Conservation (phyloP, 1,140 invertebrate genomes). For the Pseudomyrmex gracilis region DNA sequence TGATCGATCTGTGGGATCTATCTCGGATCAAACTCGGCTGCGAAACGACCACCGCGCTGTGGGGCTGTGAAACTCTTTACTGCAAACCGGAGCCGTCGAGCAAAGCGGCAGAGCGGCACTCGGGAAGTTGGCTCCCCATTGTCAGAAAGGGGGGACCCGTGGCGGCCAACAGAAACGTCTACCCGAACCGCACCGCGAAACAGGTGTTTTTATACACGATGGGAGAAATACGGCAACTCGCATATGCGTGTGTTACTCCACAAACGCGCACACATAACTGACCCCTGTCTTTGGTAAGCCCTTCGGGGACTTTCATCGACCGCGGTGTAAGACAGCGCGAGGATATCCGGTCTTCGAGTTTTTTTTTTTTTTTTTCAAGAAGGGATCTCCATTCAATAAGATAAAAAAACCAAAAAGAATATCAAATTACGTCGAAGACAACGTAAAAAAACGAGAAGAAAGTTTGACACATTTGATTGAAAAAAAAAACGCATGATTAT, state of each 20-base stretch:
- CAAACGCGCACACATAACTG: conserved; percentile 28
- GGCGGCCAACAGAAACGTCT: conserved; percentile 67
- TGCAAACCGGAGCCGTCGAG: conserved; percentile 62
- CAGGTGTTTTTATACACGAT: conserved; percentile 68
- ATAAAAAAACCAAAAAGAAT: not conserved
- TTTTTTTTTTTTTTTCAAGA: too few relatives aligned
- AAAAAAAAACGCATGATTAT: too few relatives aligned
- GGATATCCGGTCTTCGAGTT: conserved; percentile 17
- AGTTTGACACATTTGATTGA: too few relatives aligned
- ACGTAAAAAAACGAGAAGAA: too few relatives aligned
- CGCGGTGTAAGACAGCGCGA: conserved; percentile 7
- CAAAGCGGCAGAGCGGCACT: conserved; percentile 58
- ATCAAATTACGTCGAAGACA: not conserved
- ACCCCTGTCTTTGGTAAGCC: conserved; percentile 35
- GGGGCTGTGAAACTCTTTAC: conserved; percentile 59
- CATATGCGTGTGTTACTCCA: conserved; percentile 7
- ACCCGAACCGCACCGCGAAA: conserved; percentile 57
- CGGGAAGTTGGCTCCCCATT: conserved; percentile 65
- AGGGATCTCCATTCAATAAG: not conserved
- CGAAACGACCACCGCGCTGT: conserved; percentile 33
- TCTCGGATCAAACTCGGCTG: conserved; percentile 20
- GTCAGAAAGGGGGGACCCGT: conserved; percentile 62
- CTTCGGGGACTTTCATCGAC: conserved; percentile 19
- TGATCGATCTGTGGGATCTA: conserved; percentile 44
- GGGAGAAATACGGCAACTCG: conserved; percentile 55